Percentiles rank a stretch among this genome's conserved stretches.
Conservation (phyloP, 2,797 vertebrate genomes). For the Lophius americanus region DNA sequence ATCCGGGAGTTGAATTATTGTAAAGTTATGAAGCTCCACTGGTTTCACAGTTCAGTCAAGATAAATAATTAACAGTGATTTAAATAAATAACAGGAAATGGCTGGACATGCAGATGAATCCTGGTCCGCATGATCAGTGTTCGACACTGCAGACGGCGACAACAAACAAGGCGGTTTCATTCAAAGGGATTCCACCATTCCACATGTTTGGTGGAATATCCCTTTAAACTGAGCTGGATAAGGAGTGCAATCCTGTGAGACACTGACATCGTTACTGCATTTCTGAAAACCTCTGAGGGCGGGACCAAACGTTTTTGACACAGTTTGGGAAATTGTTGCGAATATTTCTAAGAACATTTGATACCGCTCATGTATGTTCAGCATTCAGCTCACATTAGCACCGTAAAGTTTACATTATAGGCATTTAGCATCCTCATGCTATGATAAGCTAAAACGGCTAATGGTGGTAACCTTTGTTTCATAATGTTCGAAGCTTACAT, state of each 20-base stretch:
- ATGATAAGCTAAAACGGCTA: no score
- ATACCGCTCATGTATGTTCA: not conserved
- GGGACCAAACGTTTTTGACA: slow-evolving; percentile 29
- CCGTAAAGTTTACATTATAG: not conserved
- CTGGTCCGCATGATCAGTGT: slow-evolving; percentile 52
- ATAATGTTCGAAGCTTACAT: no score
- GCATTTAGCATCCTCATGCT: no score
- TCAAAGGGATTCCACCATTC: slow-evolving; percentile 46
- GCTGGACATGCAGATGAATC: slow-evolving; percentile 75
- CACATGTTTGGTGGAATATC: slow-evolving; percentile 43
- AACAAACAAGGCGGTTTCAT: slow-evolving; percentile 63
- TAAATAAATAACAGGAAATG: slow-evolving; percentile 66
- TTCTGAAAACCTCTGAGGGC: slow-evolving; percentile 51
- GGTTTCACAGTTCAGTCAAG: slow-evolving; percentile 81
- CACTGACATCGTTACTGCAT: slow-evolving; percentile 80
- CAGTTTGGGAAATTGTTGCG: not conserved
- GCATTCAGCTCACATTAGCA: not conserved
- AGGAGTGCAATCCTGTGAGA: slow-evolving; percentile 62
- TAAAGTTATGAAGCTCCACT: slow-evolving; percentile 74
- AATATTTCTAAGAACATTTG: not conserved
- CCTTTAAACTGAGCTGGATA: slow-evolving; percentile 40
- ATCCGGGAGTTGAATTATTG: slow-evolving; percentile 73
- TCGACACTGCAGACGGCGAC: slow-evolving; percentile 55
- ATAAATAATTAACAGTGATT: slow-evolving; percentile 51
- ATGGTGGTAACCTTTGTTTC: no score